These are phyloP conservation scores for Eutolmus rufibarbis DNA, from an alignment of 2,888 invertebrate genomes.

Conservation along the genomic window DNA sequence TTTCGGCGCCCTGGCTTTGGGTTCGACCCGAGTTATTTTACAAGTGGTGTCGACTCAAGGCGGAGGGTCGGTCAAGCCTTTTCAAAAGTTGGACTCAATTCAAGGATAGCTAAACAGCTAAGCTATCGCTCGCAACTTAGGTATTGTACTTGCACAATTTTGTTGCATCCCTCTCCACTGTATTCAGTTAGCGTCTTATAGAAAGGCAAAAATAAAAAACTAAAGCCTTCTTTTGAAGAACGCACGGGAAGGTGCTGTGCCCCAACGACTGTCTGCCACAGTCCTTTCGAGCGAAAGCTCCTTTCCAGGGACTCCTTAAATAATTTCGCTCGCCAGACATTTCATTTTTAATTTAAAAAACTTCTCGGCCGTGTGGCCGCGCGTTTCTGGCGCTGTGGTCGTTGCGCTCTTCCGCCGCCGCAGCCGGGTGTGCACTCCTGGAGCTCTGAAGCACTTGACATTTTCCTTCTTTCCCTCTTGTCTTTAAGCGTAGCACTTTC, in stretches of 20 bases:
- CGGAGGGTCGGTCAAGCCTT: background rate
- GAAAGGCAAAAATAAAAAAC: background rate
- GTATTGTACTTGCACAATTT: background rate
- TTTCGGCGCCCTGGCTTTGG: background rate
- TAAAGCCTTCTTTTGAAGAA: background rate
- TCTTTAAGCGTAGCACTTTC: background rate
- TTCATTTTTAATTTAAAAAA: constrained; percentile 62
- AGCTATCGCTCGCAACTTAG: background rate
- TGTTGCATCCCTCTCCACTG: background rate
- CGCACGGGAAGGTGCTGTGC: background rate
- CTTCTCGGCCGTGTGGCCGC: constrained; percentile 51
- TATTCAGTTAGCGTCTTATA: background rate
- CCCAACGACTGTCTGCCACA: background rate
- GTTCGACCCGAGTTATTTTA: background rate
- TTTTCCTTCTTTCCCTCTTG: background rate
- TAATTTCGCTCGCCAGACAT: constrained; percentile 66
- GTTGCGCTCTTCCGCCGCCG: background rate
- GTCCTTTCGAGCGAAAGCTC: background rate
- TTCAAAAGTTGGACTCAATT: background rate
- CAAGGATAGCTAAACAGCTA: background rate
- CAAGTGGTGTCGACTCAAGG: background rate
- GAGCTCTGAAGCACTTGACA: background rate
- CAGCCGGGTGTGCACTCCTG: background rate
- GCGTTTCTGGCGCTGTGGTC: background rate
- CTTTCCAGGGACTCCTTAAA: constrained; percentile 51